Evolutionary conservation across 2,797 vertebrate species (phyloP).

Genomic region (Threskiornis aethiopicus): DNA sequence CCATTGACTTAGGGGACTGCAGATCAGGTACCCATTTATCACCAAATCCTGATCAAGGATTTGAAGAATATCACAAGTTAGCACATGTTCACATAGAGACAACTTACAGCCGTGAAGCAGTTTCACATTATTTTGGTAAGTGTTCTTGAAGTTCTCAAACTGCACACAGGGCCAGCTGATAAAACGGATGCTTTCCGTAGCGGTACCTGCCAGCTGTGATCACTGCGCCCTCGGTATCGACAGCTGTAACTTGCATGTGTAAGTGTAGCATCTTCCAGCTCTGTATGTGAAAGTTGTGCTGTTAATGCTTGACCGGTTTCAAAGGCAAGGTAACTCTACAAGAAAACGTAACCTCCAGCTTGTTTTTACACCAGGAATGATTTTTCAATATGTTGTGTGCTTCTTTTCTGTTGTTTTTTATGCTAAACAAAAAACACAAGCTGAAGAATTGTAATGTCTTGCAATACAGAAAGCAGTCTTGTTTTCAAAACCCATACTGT

Average conservation of each 20-base stretch:
- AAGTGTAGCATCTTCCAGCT: background rate
- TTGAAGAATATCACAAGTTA: background rate
- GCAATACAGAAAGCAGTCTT: slow-evolving; percentile 21
- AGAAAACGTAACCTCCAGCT: background rate
- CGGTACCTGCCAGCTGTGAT: background rate
- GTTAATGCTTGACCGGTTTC: background rate
- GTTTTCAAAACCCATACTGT: slow-evolving; percentile 10
- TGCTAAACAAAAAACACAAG: background rate
- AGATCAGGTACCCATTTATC: background rate
- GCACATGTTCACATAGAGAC: background rate
- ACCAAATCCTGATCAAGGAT: background rate
- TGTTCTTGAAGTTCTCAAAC: background rate
- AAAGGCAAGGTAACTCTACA: background rate
- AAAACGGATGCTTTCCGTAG: background rate
- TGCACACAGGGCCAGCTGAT: background rate
- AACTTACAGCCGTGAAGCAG: background rate
- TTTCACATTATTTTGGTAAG: background rate
- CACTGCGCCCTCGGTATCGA: background rate
- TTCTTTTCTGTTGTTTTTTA: background rate
- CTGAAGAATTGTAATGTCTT: background rate
- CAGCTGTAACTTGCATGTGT: background rate
- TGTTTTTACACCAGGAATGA: background rate
- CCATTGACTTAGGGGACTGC: background rate
- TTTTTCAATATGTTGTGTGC: background rate
- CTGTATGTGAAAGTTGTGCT: background rate